phyloP scores from a whole-genome alignment of 2,797 vertebrate genomes.

The Chromis chromis region DNA sequence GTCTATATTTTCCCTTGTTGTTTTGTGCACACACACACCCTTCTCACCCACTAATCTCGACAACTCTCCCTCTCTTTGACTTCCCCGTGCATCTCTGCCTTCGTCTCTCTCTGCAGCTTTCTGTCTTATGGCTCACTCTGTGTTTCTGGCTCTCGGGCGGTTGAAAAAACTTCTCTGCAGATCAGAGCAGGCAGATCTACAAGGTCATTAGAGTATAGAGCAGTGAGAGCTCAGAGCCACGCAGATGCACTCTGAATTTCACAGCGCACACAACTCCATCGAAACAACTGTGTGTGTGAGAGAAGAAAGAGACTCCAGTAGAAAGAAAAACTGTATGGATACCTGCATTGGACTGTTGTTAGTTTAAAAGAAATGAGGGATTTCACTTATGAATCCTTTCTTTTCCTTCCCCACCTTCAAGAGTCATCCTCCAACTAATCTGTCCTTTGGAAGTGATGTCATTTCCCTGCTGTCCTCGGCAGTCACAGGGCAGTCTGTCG shows the following conservation, averaged over 20 bases:
- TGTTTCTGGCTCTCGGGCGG: slow-evolving; percentile 55
- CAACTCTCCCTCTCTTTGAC: slow-evolving; percentile 31
- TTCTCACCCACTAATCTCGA: slow-evolving; percentile 39
- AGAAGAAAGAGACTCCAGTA: slow-evolving; percentile 6
- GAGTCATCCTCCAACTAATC: slow-evolving; percentile 55
- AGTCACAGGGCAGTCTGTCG: slow-evolving; percentile 56
- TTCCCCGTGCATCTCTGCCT: slow-evolving; percentile 30
- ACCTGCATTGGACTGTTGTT: slow-evolving; percentile 21
- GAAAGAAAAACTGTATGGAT: background rate
- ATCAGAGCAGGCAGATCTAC: slow-evolving; percentile 74
- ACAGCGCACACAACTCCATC: slow-evolving; percentile 25
- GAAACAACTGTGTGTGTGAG: slow-evolving; percentile 17
- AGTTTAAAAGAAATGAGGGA: slow-evolving; percentile 16
- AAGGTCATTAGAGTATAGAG: slow-evolving; percentile 78
- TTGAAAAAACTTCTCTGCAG: slow-evolving; percentile 68
- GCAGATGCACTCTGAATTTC: slow-evolving; percentile 61
- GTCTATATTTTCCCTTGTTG: slow-evolving; percentile 5
- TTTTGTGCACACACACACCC: slow-evolving; percentile 29
- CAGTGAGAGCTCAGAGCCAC: slow-evolving; percentile 51
- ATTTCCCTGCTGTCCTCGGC: slow-evolving; percentile 70
- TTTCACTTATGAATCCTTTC: slow-evolving; percentile 9
- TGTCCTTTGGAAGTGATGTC: slow-evolving; percentile 74
- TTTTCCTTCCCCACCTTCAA: slow-evolving; percentile 29
- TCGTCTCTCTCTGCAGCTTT: slow-evolving; percentile 33
- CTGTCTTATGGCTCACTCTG: slow-evolving; percentile 33